A percentile compares a stretch with the other conserved stretches of the same genome.
These are phyloP conservation scores for Drosophila limbata DNA, from an alignment of 2,888 invertebrate species.

Conservation along the genomic window DNA sequence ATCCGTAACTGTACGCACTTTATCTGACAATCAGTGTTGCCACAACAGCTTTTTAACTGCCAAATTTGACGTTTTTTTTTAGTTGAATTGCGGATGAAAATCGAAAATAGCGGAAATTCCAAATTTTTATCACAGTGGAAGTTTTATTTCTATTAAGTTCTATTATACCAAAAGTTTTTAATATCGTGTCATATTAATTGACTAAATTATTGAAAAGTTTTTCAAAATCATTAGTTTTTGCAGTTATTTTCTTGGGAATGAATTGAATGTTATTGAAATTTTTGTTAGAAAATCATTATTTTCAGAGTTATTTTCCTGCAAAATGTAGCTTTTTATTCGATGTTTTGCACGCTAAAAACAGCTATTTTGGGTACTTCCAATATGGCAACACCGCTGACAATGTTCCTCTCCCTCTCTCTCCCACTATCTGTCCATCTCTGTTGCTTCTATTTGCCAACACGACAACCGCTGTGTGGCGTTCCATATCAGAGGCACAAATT, in stretches of 20 bases:
- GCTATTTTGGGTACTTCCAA: not conserved
- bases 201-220: too few species aligned
- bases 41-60: not conserved
- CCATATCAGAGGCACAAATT: constrained; percentile 62
- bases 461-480: constrained; percentile 12
- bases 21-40: constrained; percentile 19
- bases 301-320: too few species aligned
- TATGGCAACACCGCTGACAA: not conserved
- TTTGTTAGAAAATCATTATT: too few species aligned
- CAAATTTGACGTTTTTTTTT: not conserved
- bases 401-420: not conserved
- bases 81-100: not conserved
- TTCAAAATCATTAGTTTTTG: too few species aligned
- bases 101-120: not conserved
- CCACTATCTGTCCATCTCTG: not conserved
- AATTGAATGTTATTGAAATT: too few species aligned
- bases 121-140: not conserved
- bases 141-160: too few species aligned
- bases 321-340: not conserved
- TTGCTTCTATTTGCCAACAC: not conserved
- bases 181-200: too few species aligned
- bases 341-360: not conserved
- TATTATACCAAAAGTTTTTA: too few species aligned
- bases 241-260: too few species aligned
- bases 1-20: constrained; percentile 24